These are phyloP conservation scores for Odobenus rosmarus DNA, from an alignment of 2,113 vertebrate genomes.

Conservation along the genomic window DNA sequence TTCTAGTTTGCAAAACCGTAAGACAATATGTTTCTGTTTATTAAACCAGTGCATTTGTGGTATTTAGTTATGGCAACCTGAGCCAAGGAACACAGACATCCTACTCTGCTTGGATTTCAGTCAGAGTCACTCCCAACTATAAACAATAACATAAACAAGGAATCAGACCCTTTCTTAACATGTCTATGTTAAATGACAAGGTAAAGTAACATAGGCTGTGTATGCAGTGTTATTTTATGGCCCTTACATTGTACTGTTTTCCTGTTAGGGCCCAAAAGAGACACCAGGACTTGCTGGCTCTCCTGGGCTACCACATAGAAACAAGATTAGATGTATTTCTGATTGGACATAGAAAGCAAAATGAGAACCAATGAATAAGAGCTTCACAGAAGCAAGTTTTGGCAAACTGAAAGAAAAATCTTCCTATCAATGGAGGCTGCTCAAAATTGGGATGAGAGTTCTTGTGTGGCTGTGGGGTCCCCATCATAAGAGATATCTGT, in stretches of 20 bases:
- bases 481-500: not conserved
- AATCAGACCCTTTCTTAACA: not conserved
- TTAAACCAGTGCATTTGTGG: not conserved
- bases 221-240: not conserved
- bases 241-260: not conserved
- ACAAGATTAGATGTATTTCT: not conserved
- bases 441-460: not conserved
- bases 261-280: not conserved
- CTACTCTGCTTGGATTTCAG: not conserved
- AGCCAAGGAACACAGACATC: not conserved
- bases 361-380: not conserved
- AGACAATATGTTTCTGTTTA: not conserved
- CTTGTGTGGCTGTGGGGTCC: not conserved
- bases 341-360: not conserved
- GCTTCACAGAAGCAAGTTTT: not conserved
- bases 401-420: not conserved
- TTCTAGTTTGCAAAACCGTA: not conserved
- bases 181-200: not conserved
- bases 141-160: not conserved
- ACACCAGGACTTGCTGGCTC: not conserved
- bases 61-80: not conserved
- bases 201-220: not conserved
- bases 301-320: not conserved
- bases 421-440: not conserved
- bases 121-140: not conserved